Percentiles rank a stretch among this genome's conserved stretches.
Conservation (phyloP, 2,888 invertebrate genomes). For the Anthophora plumipes region DNA sequence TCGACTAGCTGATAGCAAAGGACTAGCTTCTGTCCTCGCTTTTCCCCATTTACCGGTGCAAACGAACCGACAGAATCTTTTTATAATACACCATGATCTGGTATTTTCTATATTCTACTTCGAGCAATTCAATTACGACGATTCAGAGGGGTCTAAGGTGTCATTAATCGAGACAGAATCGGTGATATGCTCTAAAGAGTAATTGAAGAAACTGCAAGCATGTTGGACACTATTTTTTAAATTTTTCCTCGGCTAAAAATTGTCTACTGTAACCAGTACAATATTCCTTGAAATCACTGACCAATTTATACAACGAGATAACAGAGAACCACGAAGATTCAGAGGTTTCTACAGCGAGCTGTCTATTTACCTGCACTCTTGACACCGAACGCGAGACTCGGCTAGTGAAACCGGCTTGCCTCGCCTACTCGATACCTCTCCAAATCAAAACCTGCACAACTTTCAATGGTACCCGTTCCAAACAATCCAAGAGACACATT, state of each 20-base stretch:
- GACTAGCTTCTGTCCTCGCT: not conserved
- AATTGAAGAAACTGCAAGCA: not conserved
- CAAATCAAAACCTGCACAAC: not conserved
- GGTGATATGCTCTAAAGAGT: not conserved
- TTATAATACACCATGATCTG: accelerated
- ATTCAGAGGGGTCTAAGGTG: not conserved
- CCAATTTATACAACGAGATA: not conserved
- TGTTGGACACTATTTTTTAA: not conserved
- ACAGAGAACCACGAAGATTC: too few relatives aligned
- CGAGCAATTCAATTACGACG: not conserved
- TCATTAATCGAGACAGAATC: not conserved
- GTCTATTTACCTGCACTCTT: conserved; percentile 33
- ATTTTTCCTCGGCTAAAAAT: too few relatives aligned
- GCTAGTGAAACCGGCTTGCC: not conserved
- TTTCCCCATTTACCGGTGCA: not conserved
- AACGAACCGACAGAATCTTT: not conserved
- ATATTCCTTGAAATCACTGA: not conserved
- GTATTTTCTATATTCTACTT: accelerated
- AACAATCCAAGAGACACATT: not conserved
- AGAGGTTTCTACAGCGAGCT: not conserved
- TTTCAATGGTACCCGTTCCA: not conserved
- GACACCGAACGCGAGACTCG: not conserved
- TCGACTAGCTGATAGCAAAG: not conserved
- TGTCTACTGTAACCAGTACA: too few relatives aligned
- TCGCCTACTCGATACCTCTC: not conserved